Evolutionary conservation across 2,888 invertebrate species (phyloP).

Genomic region (Hemaris fuciformis): DNA sequence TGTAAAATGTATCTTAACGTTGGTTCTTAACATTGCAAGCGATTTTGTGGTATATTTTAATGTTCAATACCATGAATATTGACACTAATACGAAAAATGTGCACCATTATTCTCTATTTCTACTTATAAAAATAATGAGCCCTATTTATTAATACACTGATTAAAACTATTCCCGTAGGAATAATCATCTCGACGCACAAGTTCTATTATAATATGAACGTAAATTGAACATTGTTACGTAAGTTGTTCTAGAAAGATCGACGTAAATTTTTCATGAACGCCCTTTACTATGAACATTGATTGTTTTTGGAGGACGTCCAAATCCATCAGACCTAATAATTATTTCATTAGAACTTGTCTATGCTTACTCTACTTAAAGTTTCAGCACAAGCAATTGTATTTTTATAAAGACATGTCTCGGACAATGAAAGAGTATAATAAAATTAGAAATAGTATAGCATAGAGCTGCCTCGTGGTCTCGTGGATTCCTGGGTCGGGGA

Average conservation of each 20-base stretch:
- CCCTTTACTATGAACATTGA: not conserved
- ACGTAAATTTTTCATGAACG: not conserved
- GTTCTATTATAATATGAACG: not conserved
- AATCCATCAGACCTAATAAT: slow-evolving; percentile 27
- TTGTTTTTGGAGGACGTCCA: slow-evolving; percentile 12
- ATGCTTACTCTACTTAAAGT: slow-evolving; percentile 32
- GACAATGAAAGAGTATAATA: slow-evolving; percentile 25
- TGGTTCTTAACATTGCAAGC: too few relatives aligned
- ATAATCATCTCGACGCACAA: not conserved
- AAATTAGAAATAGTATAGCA: too few relatives aligned
- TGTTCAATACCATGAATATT: too few relatives aligned
- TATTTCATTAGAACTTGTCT: slow-evolving; percentile 26
- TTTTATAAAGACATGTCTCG: slow-evolving; percentile 31
- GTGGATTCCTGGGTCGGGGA: too few relatives aligned
- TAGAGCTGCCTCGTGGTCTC: too few relatives aligned
- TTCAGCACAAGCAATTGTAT: slow-evolving; percentile 30
- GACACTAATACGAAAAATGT: too few relatives aligned
- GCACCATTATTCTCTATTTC: too few relatives aligned
- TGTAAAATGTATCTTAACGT: too few relatives aligned
- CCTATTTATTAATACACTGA: too few relatives aligned
- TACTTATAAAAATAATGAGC: too few relatives aligned
- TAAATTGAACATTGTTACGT: not conserved
- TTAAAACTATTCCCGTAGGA: too few relatives aligned
- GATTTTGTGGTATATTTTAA: too few relatives aligned
- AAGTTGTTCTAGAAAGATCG: not conserved